Conservation (phyloP, 1,140 invertebrate genomes). For the Drosophila navojoa region DNA sequence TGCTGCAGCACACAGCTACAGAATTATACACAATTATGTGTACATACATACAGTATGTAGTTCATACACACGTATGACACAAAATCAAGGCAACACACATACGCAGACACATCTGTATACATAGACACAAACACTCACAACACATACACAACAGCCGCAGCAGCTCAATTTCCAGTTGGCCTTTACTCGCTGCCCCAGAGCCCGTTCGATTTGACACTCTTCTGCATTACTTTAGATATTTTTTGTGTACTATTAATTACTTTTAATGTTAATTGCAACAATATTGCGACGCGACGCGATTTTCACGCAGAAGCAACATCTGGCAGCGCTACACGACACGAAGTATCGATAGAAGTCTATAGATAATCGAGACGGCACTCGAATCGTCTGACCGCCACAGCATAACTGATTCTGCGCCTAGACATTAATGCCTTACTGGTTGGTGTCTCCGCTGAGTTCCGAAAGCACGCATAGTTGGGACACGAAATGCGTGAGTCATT, state of each 20-base stretch:
- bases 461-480: background rate
- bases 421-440: background rate
- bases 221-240: slow-evolving; percentile 11
- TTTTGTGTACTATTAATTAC: slow-evolving; percentile 43
- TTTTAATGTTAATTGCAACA: slow-evolving; percentile 35
- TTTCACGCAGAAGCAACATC: slow-evolving; percentile 39
- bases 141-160: slow-evolving; percentile 48
- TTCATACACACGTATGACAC: slow-evolving; percentile 33
- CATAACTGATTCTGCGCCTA: slow-evolving; percentile 4
- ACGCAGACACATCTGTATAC: slow-evolving; percentile 8
- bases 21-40: slow-evolving; percentile 34
- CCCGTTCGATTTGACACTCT: slow-evolving; percentile 8
- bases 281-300: slow-evolving; percentile 50
- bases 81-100: slow-evolving; percentile 28
- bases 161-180: slow-evolving; percentile 38
- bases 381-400: slow-evolving; percentile 8
- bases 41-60: slow-evolving; percentile 6
- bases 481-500: slow-evolving; percentile 16
- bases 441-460: background rate
- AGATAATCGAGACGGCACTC: slow-evolving; percentile 5
- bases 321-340: slow-evolving; percentile 33
- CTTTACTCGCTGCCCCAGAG: slow-evolving; percentile 13
- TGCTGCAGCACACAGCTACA: background rate
- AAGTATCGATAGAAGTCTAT: slow-evolving; percentile 17
- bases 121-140: slow-evolving; percentile 32